phyloP scores from a whole-genome alignment of 2,113 vertebrate species.

The Climacteris rufus region DNA sequence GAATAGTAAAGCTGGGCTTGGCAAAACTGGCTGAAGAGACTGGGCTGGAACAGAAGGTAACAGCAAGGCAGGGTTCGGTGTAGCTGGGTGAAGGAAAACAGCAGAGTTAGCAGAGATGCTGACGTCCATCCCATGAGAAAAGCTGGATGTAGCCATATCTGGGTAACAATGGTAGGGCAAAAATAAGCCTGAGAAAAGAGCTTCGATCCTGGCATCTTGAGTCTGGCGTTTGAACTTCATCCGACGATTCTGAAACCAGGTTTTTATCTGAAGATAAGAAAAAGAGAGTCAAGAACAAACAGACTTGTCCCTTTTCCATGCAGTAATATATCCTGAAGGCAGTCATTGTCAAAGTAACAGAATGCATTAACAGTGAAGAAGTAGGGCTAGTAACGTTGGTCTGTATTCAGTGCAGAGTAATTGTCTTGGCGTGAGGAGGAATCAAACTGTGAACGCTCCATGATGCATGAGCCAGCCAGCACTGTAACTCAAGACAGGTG shows the following conservation, averaged over 20 bases:
- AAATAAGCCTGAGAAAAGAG: conserved; percentile 61
- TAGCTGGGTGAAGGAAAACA: background rate
- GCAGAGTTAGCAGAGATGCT: background rate
- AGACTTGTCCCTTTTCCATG: background rate
- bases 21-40: background rate
- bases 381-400: background rate
- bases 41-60: conserved; percentile 14
- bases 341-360: background rate
- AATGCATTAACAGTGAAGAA: background rate
- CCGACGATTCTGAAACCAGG: conserved; percentile 89
- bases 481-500: background rate
- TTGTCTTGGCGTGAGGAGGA: background rate
- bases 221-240: conserved; percentile 87
- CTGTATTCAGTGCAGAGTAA: background rate
- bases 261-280: conserved; percentile 74
- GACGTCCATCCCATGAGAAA: background rate
- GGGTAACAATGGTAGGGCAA: conserved; percentile 22
- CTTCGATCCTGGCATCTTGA: conserved; percentile 74
- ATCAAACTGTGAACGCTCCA: background rate
- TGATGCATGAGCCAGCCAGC: accelerated
- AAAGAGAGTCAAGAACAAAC: background rate
- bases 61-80: background rate
- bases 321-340: background rate
- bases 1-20: background rate
- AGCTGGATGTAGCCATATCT: background rate